Conservation (phyloP, 2,888 invertebrate species). For the Erebia aethiops region DNA sequence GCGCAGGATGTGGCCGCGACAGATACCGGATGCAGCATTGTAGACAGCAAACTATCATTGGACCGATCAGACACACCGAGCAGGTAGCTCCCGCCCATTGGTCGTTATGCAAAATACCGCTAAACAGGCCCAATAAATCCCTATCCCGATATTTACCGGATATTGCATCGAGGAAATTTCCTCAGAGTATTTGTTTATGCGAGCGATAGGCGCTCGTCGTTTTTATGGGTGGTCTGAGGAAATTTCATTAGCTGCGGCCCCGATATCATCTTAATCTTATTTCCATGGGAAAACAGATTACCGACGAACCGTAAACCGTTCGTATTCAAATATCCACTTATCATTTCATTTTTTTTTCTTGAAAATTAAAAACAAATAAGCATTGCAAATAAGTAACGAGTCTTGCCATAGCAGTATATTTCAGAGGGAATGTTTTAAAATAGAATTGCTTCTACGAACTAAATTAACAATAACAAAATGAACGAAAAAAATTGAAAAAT, state of each 20-base stretch:
- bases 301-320: slow-evolving; percentile 10
- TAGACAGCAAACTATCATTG: slow-evolving; percentile 62
- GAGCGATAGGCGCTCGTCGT: slow-evolving; percentile 59
- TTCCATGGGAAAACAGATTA: slow-evolving; percentile 49
- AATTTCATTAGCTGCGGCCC: slow-evolving; percentile 63
- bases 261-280: slow-evolving; percentile 50
- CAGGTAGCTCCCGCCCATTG: slow-evolving; percentile 51
- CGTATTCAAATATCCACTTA: neutral
- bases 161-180: slow-evolving; percentile 74
- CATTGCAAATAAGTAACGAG: neutral
- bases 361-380: neutral
- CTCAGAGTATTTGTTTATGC: slow-evolving; percentile 75
- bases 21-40: slow-evolving; percentile 71
- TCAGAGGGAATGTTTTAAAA: neutral
- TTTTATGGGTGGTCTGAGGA: slow-evolving; percentile 62
- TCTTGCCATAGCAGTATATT: neutral
- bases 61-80: slow-evolving; percentile 42
- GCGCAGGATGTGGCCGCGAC: slow-evolving; percentile 73
- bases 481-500: neutral
- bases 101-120: slow-evolving; percentile 60
- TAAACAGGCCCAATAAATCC: slow-evolving; percentile 50
- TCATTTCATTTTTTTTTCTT: neutral
- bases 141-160: slow-evolving; percentile 66
- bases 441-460: neutral
- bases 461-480: neutral